These are phyloP conservation scores for Asteroscopus sphinx DNA, from an alignment of 2,888 invertebrate species.

Conservation along the genomic window DNA sequence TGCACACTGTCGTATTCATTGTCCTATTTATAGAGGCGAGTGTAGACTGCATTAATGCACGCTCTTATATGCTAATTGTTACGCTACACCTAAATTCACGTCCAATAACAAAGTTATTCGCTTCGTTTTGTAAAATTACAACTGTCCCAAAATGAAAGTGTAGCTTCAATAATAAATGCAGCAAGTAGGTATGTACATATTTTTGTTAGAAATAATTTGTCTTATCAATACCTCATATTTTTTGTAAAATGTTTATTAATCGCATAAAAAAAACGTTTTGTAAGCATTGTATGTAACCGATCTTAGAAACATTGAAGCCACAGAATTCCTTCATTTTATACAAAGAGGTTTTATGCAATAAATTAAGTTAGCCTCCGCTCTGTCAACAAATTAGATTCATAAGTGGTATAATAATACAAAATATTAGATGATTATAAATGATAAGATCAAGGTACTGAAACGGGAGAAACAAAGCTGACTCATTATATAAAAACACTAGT, in stretches of 20 bases:
- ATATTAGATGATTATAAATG: slow-evolving; percentile 15
- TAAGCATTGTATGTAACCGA: slow-evolving; percentile 6
- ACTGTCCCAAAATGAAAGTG: background rate
- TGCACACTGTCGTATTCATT: slow-evolving; percentile 33
- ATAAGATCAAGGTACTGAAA: slow-evolving; percentile 32
- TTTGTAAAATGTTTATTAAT: background rate
- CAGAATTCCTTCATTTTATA: slow-evolving; percentile 19
- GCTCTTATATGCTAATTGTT: slow-evolving; percentile 38
- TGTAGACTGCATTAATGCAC: slow-evolving; percentile 45
- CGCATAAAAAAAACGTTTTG: slow-evolving; percentile 2
- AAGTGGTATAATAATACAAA: slow-evolving; percentile 16
- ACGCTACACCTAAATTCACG: slow-evolving; percentile 23
- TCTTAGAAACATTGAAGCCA: slow-evolving; percentile 22
- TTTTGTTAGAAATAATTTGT: background rate
- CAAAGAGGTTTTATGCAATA: slow-evolving; percentile 31
- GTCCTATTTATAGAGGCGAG: slow-evolving; percentile 46
- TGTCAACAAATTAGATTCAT: slow-evolving; percentile 37
- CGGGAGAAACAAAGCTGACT: slow-evolving; percentile 26
- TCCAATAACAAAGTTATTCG: slow-evolving; percentile 5
- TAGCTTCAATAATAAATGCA: slow-evolving; percentile 1
- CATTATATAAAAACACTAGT: slow-evolving; percentile 28
- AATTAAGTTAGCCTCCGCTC: slow-evolving; percentile 28
- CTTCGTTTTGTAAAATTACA: background rate
- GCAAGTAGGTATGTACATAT: too few relatives aligned
- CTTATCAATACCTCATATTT: background rate